phyloP scores from a whole-genome alignment of 2,797 vertebrate genomes.

The Galagoides demidoff region DNA sequence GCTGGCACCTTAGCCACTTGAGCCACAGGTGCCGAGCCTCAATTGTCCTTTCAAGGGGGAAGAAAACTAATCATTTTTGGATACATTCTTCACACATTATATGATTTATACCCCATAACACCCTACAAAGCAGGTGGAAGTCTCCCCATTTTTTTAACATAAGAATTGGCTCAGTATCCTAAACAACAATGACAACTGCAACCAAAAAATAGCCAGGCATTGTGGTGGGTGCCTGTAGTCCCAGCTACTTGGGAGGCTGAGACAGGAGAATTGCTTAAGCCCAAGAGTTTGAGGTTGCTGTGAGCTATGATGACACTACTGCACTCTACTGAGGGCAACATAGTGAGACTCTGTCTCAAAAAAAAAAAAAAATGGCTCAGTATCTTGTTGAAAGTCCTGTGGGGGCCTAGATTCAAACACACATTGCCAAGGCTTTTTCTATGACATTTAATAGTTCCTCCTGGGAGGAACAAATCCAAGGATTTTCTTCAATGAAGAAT shows the following conservation, averaged over 20 bases:
- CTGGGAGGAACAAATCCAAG: not conserved
- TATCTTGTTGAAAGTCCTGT: not conserved
- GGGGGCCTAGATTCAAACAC: not conserved
- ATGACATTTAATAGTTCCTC: not conserved
- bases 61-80: not conserved
- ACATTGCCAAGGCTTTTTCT: not conserved
- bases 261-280: no score
- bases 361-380: not conserved
- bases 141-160: not conserved
- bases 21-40: no score
- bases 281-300: no score
- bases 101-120: not conserved
- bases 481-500: not conserved
- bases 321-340: no score
- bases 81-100: not conserved
- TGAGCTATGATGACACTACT: no score
- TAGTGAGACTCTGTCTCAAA: no score
- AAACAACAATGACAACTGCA: no score
- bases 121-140: not conserved
- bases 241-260: no score
- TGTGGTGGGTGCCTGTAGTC: no score
- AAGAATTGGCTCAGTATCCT: not conserved
- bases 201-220: no score
- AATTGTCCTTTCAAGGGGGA: not conserved
- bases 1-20: no score